A percentile compares a stretch with the other conserved stretches of the same genome.
phyloP scores from a whole-genome alignment of 2,113 vertebrate genomes.

The Callocephalon fimbriatum region DNA sequence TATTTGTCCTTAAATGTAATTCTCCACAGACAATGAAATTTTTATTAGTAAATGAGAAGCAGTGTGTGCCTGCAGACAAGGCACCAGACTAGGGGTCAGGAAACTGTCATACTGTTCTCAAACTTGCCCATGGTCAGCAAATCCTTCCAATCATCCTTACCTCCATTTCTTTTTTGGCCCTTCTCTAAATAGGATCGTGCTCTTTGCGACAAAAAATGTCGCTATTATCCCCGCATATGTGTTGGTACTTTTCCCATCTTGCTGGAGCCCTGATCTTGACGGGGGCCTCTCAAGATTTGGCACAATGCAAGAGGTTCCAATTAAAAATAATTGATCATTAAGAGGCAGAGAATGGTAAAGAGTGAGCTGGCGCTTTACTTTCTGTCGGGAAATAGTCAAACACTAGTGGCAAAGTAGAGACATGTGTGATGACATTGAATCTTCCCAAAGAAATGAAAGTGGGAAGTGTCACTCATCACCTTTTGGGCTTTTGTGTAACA shows the following conservation, averaged over 20 bases:
- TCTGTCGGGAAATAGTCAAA: slow-evolving; percentile 9
- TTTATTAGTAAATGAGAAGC: not conserved
- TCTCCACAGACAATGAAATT: not conserved
- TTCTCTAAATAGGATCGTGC: slow-evolving; percentile 19
- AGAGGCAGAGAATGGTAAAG: slow-evolving; percentile 23
- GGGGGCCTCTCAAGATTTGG: not conserved
- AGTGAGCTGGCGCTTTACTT: not conserved
- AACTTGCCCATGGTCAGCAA: not conserved
- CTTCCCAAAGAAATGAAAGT: slow-evolving; percentile 56
- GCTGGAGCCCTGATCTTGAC: not conserved
- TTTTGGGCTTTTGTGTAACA: slow-evolving; percentile 50
- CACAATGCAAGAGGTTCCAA: slow-evolving; percentile 55
- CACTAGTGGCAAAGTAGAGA: slow-evolving; percentile 14
- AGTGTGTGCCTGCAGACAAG: not conserved
- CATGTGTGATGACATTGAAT: slow-evolving; percentile 17
- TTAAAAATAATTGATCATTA: slow-evolving; percentile 74
- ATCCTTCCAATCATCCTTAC: slow-evolving; percentile 35
- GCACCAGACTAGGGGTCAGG: not conserved
- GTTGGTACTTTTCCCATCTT: slow-evolving; percentile 29
- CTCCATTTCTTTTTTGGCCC: not conserved
- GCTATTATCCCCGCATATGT: not conserved
- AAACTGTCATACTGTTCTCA: not conserved
- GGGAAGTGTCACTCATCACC: slow-evolving; percentile 58
- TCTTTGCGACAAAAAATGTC: not conserved
- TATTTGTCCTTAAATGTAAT: not conserved